Conservation (phyloP, 2,113 vertebrate species). For the Pelusios castaneus region DNA sequence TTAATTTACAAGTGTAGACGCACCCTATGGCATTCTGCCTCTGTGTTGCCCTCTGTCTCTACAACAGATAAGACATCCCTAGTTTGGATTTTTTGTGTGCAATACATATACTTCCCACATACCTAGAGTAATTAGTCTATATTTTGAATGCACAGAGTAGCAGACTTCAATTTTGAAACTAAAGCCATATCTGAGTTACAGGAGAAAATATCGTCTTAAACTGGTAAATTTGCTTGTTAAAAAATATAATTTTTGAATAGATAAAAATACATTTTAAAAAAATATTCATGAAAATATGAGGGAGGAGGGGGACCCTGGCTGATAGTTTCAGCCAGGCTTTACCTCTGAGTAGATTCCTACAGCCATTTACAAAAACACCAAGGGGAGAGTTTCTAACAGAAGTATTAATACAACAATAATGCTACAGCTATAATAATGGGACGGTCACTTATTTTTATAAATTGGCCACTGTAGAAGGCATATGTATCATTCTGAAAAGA, state of each 20-base stretch:
- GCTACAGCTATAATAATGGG: constrained; percentile 32
- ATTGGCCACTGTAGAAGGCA: constrained; percentile 55
- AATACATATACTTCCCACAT: background rate
- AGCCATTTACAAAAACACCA: constrained; percentile 62
- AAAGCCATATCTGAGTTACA: background rate
- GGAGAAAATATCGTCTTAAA: background rate
- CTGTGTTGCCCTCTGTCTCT: background rate
- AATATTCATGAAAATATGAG: background rate
- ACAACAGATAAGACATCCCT: background rate
- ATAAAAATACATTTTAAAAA: background rate
- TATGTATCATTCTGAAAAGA: constrained; percentile 42
- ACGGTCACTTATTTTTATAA: constrained; percentile 67
- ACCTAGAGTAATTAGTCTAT: constrained; percentile 33
- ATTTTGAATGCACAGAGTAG: constrained; percentile 1
- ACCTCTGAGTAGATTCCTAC: constrained; percentile 53
- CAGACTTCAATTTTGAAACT: constrained; percentile 46
- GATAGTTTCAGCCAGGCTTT: constrained; percentile 1
- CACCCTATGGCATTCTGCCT: background rate
- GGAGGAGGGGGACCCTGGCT: background rate
- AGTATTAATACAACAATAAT: constrained; percentile 59
- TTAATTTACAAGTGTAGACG: too few relatives aligned
- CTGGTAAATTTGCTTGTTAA: background rate
- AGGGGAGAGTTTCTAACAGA: constrained; percentile 59
- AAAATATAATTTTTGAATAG: constrained; percentile 31
- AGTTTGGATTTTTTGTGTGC: background rate